phyloP scores from a whole-genome alignment of 2,888 invertebrate genomes.

The Parnassius orleans region DNA sequence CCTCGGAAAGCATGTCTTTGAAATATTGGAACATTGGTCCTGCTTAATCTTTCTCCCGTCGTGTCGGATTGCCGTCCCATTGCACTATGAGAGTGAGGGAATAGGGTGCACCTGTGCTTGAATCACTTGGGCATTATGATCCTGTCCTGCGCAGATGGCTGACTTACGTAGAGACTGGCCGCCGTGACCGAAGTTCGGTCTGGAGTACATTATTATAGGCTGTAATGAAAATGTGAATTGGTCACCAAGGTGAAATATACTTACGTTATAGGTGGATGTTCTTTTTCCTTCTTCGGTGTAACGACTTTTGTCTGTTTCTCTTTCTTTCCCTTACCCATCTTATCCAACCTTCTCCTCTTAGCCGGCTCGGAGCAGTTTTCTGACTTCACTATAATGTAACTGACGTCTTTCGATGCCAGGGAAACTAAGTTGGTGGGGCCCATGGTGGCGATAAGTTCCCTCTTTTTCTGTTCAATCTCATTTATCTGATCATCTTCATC shows the following conservation, averaged over 20 bases:
- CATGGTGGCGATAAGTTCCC: slow-evolving; percentile 48
- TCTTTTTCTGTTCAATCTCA: slow-evolving; percentile 22
- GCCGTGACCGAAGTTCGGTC: too few species aligned
- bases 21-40: too few species aligned
- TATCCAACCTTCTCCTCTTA: slow-evolving; percentile 32
- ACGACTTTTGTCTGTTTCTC: slow-evolving; percentile 6
- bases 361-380: slow-evolving; percentile 32
- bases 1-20: too few species aligned
- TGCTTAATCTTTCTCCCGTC: too few species aligned
- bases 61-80: too few species aligned
- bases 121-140: too few species aligned
- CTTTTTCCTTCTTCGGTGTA: slow-evolving; percentile 33
- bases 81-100: too few species aligned
- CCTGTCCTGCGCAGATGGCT: too few species aligned
- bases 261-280: slow-evolving; percentile 50
- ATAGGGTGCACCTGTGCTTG: too few species aligned
- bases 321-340: slow-evolving; percentile 17
- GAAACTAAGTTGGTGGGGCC: slow-evolving; percentile 46
- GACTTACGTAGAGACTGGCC: too few species aligned
- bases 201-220: too few species aligned
- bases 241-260: slow-evolving; percentile 23
- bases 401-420: slow-evolving; percentile 57
- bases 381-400: slow-evolving; percentile 67
- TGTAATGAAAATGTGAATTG: too few species aligned
- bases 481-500: background rate